Conservation (phyloP, 1,140 invertebrate genomes). For the Alviniconcha marisindica region DNA sequence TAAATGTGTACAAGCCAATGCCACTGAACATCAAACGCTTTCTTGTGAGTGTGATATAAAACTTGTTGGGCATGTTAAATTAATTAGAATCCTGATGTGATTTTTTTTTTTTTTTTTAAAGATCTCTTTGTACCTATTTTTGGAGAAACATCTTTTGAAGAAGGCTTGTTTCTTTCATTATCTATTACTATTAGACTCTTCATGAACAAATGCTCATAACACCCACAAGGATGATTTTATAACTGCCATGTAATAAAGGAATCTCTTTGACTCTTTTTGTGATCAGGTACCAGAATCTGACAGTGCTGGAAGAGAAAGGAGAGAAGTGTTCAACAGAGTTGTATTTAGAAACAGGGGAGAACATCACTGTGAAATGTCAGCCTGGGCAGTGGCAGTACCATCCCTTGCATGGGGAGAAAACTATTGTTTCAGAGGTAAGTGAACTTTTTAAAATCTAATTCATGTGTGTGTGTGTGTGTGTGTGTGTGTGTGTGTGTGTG, state of each 20-base stretch:
- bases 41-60: too few relatives aligned
- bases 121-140: too few relatives aligned
- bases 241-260: background rate
- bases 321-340: slow-evolving; percentile 32
- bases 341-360: slow-evolving; percentile 33
- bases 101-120: too few relatives aligned
- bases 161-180: background rate
- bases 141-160: background rate
- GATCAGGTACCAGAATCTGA: slow-evolving; percentile 16
- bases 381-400: slow-evolving; percentile 38
- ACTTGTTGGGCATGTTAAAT: too few relatives aligned
- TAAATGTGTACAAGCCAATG: too few relatives aligned
- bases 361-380: slow-evolving; percentile 37
- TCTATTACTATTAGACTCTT: background rate
- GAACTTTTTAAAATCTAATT: too few relatives aligned
- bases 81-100: too few relatives aligned
- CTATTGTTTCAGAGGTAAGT: slow-evolving; percentile 45
- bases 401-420: slow-evolving; percentile 25
- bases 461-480: background rate
- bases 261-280: background rate
- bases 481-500: background rate
- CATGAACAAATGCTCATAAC: too few relatives aligned
- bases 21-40: too few relatives aligned
- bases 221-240: too few relatives aligned
- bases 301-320: slow-evolving; percentile 17